Percentiles rank a stretch among this genome's conserved stretches.
Conservation (phyloP, 2,888 invertebrate species). For the Agrotis exclamationis region DNA sequence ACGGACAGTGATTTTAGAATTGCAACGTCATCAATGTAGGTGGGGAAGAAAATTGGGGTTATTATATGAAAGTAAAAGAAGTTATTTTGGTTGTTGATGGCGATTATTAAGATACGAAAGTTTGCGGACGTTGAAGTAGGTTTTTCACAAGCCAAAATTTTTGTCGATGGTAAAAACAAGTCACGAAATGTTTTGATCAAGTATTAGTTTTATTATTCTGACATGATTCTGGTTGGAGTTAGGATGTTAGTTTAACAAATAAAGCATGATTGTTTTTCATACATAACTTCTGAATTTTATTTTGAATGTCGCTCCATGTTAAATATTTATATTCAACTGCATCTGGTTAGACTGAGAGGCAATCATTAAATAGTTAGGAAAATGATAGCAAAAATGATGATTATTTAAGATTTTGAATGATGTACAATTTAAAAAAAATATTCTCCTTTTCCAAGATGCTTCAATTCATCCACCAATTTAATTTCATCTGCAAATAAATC, state of each 20-base stretch:
- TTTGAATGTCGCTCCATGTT: too few relatives aligned
- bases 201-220: too few relatives aligned
- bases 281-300: background rate
- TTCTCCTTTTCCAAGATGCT: background rate
- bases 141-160: background rate
- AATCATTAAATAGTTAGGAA: too few relatives aligned
- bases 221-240: too few relatives aligned
- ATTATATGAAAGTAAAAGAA: conserved; percentile 1
- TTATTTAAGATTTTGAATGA: too few relatives aligned
- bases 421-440: too few relatives aligned
- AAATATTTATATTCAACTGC: too few relatives aligned
- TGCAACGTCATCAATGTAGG: conserved; percentile 40
- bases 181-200: too few relatives aligned
- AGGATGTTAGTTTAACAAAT: background rate
- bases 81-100: background rate
- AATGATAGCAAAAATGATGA: too few relatives aligned
- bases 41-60: conserved; percentile 31
- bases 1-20: conserved; percentile 36
- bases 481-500: conserved; percentile 3
- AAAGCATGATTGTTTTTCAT: background rate
- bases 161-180: too few relatives aligned
- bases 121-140: background rate
- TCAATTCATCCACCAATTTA: background rate
- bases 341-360: too few relatives aligned
- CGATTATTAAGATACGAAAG: background rate